A percentile compares a stretch with the other conserved stretches of the same genome.
phyloP scores from a whole-genome alignment of 1,140 invertebrate species.

The Ceratina japonica region DNA sequence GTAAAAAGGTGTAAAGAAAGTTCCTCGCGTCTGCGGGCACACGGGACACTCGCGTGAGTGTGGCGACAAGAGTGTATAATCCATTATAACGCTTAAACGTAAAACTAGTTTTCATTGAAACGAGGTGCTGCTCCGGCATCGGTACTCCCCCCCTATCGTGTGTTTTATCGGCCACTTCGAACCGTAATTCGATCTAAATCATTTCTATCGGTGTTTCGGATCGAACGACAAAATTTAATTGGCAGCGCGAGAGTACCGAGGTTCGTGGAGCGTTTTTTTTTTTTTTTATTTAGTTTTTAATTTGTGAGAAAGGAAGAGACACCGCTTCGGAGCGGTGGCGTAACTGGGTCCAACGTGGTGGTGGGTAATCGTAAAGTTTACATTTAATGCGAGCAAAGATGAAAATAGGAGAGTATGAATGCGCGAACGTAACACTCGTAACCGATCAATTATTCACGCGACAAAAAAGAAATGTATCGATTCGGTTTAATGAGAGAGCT shows the following conservation, averaged over 20 bases:
- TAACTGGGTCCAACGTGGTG: slow-evolving; percentile 68
- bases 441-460: slow-evolving; percentile 45
- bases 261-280: slow-evolving; percentile 39
- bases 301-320: slow-evolving; percentile 15
- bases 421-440: slow-evolving; percentile 59
- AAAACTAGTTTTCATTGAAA: slow-evolving; percentile 61
- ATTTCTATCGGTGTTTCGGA: neutral
- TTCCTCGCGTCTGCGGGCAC: slow-evolving; percentile 1
- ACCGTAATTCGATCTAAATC: neutral
- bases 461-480: slow-evolving; percentile 24
- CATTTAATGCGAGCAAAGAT: slow-evolving; percentile 33
- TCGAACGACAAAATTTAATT: slow-evolving; percentile 1
- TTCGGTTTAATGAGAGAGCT: slow-evolving; percentile 1
- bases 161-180: neutral
- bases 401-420: slow-evolving; percentile 38
- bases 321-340: slow-evolving; percentile 47
- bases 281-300: slow-evolving; percentile 43
- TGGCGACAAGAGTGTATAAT: slow-evolving; percentile 46
- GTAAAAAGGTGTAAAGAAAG: neutral
- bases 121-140: slow-evolving; percentile 51
- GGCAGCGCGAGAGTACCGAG: slow-evolving; percentile 21
- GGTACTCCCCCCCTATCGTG: neutral
- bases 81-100: slow-evolving; percentile 63
- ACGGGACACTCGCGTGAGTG: slow-evolving; percentile 33
- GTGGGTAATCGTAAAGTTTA: slow-evolving; percentile 67